Base-by-base conservation (phyloP, 1,140 invertebrate species). In the Thaumatotibia leucotreta region DNA sequence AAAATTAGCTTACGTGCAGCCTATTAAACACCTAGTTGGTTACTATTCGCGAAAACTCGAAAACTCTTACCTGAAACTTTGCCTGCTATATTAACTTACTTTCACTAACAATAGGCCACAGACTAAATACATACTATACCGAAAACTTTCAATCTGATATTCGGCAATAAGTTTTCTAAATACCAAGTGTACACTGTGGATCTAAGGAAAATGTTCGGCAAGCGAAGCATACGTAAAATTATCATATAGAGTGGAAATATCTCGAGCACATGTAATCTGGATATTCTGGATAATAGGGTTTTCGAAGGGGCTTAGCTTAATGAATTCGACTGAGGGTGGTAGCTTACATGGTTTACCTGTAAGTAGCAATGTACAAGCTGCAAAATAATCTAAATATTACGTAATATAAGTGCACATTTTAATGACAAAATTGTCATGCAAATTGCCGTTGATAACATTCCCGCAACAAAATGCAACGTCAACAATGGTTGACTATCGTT, bases 211-310 rank as follows among this genome's bases (percentile, higher is more conserved):
- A 23, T 22, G 11, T 10, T 24, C 4, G 23, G 29, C 2, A 62
- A 22, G 39, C 39, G 39, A 20, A 49, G 39, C 39, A 23, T 64
- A 29, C 33, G 22, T 64, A 27, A 64, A 64, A 64, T 64, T 64
- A 64, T 64, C 63, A 64, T 64, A 64, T 64, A 64, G 35, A 64
- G 63, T 64, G 63, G 50, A 64, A 64, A 64, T 64, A 39, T 49
- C 14, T 45, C 23, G 39, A 64, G 63, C 63, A 64, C 63, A 49
- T 64, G 63, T 49, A 58, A 58, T 58, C 27, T 58, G 52, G 52
- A 58, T 58, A 58, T 54, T 54, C 24, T 29, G 52, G 24, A 58
- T 58, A 31, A 58, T 14, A 27, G 27, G 24, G 23, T 23, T 23
- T 29, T 31, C 27, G 23, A 31, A 54, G 23, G 52, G 24, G 52